phyloP scores from a whole-genome alignment of 37 sponge, comb jelly and placozoan genomes.

The Aplysina aerophoba region DNA sequence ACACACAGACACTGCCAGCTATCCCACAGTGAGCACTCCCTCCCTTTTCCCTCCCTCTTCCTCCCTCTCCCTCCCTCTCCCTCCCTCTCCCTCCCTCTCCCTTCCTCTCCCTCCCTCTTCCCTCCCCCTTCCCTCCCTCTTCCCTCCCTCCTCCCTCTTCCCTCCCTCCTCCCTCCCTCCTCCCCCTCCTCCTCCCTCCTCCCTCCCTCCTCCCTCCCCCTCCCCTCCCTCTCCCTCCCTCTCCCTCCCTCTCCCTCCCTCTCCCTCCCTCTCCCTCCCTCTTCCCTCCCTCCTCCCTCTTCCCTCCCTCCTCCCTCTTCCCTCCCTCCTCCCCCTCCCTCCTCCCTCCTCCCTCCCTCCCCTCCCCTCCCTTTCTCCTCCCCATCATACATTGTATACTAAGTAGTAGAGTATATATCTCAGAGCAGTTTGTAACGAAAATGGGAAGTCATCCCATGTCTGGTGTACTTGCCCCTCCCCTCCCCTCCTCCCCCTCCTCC shows the following conservation, averaged over 20 bases:
- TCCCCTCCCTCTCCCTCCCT: background rate
- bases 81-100: slow-evolving; percentile 4
- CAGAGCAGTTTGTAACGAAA: slow-evolving; percentile 55
- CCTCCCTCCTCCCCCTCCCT: too few relatives aligned
- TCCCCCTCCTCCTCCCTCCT: background rate
- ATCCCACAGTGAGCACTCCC: too few relatives aligned
- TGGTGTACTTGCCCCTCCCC: background rate
- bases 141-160: background rate
- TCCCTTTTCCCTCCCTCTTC: too few relatives aligned
- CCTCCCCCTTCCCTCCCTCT: background rate
- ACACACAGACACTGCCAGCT: background rate
- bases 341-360: too few relatives aligned
- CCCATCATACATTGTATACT: too few relatives aligned
- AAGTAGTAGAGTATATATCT: slow-evolving; percentile 17
- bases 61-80: background rate
- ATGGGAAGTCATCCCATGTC: slow-evolving; percentile 3
- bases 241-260: background rate
- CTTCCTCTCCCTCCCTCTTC: background rate
- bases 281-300: background rate
- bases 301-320: too few relatives aligned
- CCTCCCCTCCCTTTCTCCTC: too few relatives aligned
- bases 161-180: background rate
- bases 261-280: background rate
- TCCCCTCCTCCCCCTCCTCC: background rate
- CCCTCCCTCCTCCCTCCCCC: background rate